These are phyloP conservation scores for Mythimna albipuncta DNA, from an alignment of 2,888 invertebrate species.

Conservation along the genomic window DNA sequence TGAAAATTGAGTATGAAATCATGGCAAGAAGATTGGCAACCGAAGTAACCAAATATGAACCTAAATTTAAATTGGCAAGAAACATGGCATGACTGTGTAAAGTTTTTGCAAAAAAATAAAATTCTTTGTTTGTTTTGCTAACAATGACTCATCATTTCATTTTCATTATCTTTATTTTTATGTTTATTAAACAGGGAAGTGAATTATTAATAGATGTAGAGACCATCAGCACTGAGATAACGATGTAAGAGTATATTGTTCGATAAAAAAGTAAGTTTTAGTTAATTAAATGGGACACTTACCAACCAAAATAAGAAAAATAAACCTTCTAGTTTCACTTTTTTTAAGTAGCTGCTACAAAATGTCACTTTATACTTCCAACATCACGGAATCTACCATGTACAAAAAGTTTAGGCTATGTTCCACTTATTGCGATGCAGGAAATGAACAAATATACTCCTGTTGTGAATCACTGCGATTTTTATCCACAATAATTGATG, in stretches of 20 bases:
- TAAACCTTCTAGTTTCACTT: not conserved
- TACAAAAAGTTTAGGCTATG: conserved; percentile 32
- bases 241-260: not conserved
- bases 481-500: conserved; percentile 50
- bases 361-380: conserved; percentile 5
- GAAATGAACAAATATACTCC: conserved; percentile 48
- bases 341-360: not conserved
- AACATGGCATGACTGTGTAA: not conserved
- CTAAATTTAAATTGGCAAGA: conserved; percentile 5
- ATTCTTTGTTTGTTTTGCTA: conserved; percentile 31
- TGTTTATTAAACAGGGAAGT: not conserved
- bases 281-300: conserved; percentile 12
- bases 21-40: not conserved
- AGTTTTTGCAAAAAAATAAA: not conserved
- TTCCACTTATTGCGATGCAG: conserved; percentile 57
- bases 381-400: not conserved
- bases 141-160: conserved; percentile 33
- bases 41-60: not conserved
- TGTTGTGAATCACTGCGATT: conserved; percentile 63
- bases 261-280: not conserved
- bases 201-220: not conserved
- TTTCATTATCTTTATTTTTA: conserved; percentile 10
- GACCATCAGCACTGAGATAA: not conserved
- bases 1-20: not conserved
- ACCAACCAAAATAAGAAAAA: conserved; percentile 1